Evolutionary conservation across 2,888 invertebrate genomes (phyloP), one percentile per base, ranked within the genome.

Genomic region (Brachypalpus laphriformis): DNA sequence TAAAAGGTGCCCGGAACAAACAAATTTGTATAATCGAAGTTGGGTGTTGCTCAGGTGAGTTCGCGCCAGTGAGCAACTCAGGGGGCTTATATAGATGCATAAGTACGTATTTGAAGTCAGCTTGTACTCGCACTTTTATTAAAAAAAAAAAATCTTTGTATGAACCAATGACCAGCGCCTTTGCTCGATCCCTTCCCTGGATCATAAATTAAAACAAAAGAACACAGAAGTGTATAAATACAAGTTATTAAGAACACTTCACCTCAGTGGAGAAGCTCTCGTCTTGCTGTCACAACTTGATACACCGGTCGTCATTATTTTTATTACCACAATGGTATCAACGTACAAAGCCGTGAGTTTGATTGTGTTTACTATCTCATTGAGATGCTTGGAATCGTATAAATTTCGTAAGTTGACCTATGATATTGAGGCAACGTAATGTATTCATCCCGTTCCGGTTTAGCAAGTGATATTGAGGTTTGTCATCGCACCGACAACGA

Each of bases 401-500:
- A 47, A 51, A 3, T 51, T 66, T 51, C 66, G 66, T 66, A 66
- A 66, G 66, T 66, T 61, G 11, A 25, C 1, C 25, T 14, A 51
- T 1, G 16, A 28, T 25, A 5, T 25, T 0, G 14, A n/a, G 5
- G 25, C 22, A 16, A 28, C 16, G 20, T 9, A 14, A 14, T 11
- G 9, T 22, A n/a, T n/a, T 20, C 9, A 2, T 34, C 6, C 14
- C n/a, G n/a, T 54, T 54, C 51, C 6, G 11, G 5, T 22, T n/a
- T 61, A 61, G 77, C 70, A 16, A 45, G 40, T 2, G 14, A 56
- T 11, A 25, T 70, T 11, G 45, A 42, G 3, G 37, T 45, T 34
- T 90, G 90, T 45, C 88, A 70, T 11, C 14, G 87, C 3, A 66
- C 76, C 2, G 89, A 90, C 20, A 88, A 88, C 7, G 40, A 59